A percentile compares a stretch with the other conserved stretches of the same genome.
phyloP scores from a whole-genome alignment of 1,140 invertebrate genomes.

The Macrobrachium nipponense region DNA sequence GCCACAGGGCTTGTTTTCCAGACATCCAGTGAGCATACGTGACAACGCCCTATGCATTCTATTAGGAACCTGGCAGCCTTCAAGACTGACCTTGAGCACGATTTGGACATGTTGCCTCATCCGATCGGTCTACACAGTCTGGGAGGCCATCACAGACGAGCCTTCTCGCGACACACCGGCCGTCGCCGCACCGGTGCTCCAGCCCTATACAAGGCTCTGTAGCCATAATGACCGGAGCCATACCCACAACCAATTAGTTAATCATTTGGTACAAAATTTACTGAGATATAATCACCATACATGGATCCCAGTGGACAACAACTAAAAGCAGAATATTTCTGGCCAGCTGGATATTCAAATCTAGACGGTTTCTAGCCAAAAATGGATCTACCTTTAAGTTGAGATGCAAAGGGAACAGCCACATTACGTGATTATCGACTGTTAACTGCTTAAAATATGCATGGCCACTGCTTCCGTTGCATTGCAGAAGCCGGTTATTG shows the following conservation, averaged over 20 bases:
- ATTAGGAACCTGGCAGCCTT: too few species aligned
- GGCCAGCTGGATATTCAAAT: too few species aligned
- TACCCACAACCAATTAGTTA: conserved; percentile 16
- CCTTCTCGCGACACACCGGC: conserved; percentile 47
- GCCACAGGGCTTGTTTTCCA: too few species aligned
- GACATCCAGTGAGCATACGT: too few species aligned
- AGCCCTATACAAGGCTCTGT: conserved; percentile 50
- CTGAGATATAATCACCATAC: background rate
- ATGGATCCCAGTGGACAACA: background rate
- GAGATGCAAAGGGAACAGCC: too few species aligned
- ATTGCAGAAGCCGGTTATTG: too few species aligned
- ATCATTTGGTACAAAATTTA: background rate
- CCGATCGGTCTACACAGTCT: conserved; percentile 48
- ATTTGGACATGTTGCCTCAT: conserved; percentile 47
- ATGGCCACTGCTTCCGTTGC: too few species aligned
- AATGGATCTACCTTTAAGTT: too few species aligned
- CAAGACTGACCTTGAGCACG: conserved; percentile 44
- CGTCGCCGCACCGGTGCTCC: conserved; percentile 53
- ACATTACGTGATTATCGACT: too few species aligned
- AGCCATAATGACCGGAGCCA: conserved; percentile 27
- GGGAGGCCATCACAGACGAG: conserved; percentile 49
- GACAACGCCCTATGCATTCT: too few species aligned
- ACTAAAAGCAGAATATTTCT: background rate
- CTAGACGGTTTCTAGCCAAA: too few species aligned
- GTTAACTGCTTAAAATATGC: too few species aligned